These are phyloP conservation scores for Oenanthe melanoleuca DNA, from an alignment of 2,113 vertebrate genomes.

Conservation along the genomic window DNA sequence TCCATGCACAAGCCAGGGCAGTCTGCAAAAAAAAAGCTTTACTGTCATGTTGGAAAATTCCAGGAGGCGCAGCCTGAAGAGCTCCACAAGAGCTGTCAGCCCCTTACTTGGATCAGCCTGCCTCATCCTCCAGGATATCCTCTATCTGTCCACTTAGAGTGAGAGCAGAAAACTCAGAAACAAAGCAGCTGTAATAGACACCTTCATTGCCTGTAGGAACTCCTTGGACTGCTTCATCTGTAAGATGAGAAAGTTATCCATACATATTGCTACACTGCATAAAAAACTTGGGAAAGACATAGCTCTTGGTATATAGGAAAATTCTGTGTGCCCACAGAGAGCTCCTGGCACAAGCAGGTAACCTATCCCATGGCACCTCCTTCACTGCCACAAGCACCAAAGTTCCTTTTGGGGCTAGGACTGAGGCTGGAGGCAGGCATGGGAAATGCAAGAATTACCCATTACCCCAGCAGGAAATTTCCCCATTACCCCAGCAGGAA, in stretches of 20 bases:
- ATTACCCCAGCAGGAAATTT: not conserved
- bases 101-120: not conserved
- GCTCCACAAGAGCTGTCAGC: rapidly evolving
- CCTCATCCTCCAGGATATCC: not conserved
- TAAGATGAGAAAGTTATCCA: not conserved
- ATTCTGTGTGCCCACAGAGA: not conserved
- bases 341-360: not conserved
- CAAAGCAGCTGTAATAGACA: not conserved
- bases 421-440: not conserved
- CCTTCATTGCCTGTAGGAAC: not conserved
- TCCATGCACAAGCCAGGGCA: conserved; percentile 2
- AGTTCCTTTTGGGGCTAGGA: not conserved
- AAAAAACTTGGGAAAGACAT: not conserved
- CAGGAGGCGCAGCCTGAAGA: rapidly evolving
- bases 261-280: not conserved
- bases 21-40: not conserved
- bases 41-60: conserved; percentile 28
- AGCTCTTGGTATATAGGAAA: not conserved
- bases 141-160: not conserved
- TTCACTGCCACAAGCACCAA: not conserved
- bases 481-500: not conserved
- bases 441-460: not conserved
- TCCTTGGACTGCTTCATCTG: not conserved
- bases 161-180: not conserved
- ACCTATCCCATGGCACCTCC: not conserved